Evolutionary conservation across 2,113 vertebrate species (phyloP).

Genomic region (Urocolius indicus): DNA sequence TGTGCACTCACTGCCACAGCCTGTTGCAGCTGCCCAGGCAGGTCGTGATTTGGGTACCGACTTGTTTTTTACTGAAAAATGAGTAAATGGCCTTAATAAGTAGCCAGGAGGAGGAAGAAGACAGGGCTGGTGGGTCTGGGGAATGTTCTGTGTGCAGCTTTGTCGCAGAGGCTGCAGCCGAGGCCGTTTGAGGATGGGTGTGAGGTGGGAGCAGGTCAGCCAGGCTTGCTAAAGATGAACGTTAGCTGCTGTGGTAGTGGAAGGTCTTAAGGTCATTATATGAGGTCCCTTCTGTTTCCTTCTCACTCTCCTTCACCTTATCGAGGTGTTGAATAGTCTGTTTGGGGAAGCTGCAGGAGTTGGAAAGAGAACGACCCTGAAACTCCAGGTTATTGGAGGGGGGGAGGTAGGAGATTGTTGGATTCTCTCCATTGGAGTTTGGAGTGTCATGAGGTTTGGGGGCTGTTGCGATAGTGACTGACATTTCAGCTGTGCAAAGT

Average conservation of each 20-base stretch:
- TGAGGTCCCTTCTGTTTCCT: no score
- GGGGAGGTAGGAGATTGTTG: rapidly evolving
- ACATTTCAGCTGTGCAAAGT: background rate
- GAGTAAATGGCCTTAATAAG: rapidly evolving
- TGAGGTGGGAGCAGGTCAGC: rapidly evolving
- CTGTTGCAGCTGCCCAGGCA: background rate
- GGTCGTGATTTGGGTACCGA: rapidly evolving
- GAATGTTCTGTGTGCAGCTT: rapidly evolving
- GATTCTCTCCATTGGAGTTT: background rate
- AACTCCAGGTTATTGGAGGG: background rate
- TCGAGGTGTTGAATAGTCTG: constrained; percentile 15
- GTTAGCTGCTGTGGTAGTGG: rapidly evolving
- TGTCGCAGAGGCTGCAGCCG: rapidly evolving
- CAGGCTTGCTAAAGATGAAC: rapidly evolving
- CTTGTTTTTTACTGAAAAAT: rapidly evolving
- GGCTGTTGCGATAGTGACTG: background rate
- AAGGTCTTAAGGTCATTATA: background rate
- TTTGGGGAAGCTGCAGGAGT: background rate
- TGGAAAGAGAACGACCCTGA: background rate
- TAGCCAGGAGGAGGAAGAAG: rapidly evolving
- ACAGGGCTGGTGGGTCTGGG: rapidly evolving
- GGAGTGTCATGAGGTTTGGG: background rate
- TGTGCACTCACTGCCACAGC: rapidly evolving
- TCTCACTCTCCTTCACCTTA: background rate
- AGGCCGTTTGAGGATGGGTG: background rate